Evolutionary conservation across 2,888 invertebrate species (phyloP).

Genomic region (Orthosia cruda): DNA sequence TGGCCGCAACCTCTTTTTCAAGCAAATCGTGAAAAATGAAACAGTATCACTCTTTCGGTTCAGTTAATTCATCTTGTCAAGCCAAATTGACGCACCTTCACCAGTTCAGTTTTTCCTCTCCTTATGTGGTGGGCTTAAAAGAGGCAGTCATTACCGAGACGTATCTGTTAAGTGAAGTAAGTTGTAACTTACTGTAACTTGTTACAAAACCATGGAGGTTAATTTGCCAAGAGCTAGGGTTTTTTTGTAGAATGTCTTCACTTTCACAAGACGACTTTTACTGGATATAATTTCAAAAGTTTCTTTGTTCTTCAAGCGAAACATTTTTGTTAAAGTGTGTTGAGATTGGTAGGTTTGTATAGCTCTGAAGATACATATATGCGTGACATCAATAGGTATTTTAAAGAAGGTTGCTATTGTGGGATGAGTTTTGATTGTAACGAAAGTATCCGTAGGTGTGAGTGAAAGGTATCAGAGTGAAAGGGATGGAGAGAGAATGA

Average conservation of each 20-base stretch:
- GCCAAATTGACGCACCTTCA: neutral
- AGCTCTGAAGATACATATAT: no score
- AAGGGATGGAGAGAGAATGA: no score
- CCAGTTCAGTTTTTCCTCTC: neutral
- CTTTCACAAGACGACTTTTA: constrained; percentile 18
- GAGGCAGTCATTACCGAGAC: constrained; percentile 54
- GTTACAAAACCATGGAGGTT: constrained; percentile 23
- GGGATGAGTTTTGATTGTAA: no score
- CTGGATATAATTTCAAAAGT: neutral
- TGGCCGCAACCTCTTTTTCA: neutral
- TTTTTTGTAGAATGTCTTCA: constrained; percentile 42
- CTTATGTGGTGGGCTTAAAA: constrained; percentile 27
- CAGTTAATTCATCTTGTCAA: neutral
- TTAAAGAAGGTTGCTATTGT: no score
- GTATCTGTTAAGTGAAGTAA: constrained; percentile 56
- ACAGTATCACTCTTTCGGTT: neutral
- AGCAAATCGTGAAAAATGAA: neutral
- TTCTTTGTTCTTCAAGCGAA: neutral
- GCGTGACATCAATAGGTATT: no score
- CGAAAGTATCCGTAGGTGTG: no score
- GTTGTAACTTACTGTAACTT: constrained; percentile 50
- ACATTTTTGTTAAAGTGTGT: neutral
- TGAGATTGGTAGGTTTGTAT: no score
- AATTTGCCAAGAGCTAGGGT: constrained; percentile 29
- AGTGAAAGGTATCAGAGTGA: no score